phyloP scores from a whole-genome alignment of 2,888 invertebrate genomes.

The Nycteola revayana region DNA sequence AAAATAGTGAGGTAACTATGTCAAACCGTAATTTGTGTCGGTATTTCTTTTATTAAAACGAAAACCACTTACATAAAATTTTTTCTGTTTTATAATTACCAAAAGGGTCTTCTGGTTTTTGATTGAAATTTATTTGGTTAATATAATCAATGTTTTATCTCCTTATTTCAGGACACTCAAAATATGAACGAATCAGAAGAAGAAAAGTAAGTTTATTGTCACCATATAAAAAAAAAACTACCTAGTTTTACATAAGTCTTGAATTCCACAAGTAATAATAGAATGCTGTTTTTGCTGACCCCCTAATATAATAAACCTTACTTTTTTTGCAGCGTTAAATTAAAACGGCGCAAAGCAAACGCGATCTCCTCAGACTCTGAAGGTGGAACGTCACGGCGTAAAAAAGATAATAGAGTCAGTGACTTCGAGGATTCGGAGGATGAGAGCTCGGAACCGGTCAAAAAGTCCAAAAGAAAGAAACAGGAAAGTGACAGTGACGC shows the following conservation, averaged over 20 bases:
- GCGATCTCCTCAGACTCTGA: slow-evolving; percentile 71
- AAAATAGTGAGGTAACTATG: slow-evolving; percentile 37
- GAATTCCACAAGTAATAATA: too few relatives aligned
- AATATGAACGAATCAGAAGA: slow-evolving; percentile 48
- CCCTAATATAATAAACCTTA: too few relatives aligned
- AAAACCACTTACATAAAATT: too few relatives aligned
- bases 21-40: too few relatives aligned
- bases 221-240: too few relatives aligned
- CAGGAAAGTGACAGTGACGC: slow-evolving; percentile 58
- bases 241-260: too few relatives aligned
- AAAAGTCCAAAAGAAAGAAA: slow-evolving; percentile 61
- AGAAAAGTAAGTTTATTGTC: slow-evolving; percentile 53
- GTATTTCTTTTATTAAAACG: too few relatives aligned
- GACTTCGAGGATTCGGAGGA: slow-evolving; percentile 69
- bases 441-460: slow-evolving; percentile 47
- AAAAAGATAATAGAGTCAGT: slow-evolving; percentile 42
- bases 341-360: slow-evolving; percentile 60
- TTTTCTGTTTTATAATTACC: too few relatives aligned
- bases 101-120: too few relatives aligned
- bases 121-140: too few relatives aligned
- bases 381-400: slow-evolving; percentile 52
- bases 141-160: background rate
- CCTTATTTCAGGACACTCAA: slow-evolving; percentile 43
- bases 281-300: too few relatives aligned
- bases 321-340: slow-evolving; percentile 49